Conservation (phyloP, 92 coral and sea anemone genomes). For the Umimayanthus chanpuru region DNA sequence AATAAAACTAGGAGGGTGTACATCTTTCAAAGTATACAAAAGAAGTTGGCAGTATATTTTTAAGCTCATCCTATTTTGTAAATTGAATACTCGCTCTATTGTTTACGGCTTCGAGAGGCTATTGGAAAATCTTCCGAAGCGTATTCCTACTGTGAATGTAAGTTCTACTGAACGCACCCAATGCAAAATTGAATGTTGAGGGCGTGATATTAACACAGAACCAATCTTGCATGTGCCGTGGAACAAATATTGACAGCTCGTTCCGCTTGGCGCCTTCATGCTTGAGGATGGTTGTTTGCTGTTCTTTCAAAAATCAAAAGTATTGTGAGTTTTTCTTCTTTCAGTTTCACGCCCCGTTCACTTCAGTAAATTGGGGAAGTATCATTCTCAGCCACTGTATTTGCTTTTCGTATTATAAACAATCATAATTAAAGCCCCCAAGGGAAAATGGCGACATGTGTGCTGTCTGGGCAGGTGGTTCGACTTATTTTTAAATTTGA, state of each 20-base stretch:
- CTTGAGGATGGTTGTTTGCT: neutral
- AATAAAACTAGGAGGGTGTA: too few relatives aligned
- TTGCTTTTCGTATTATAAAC: neutral
- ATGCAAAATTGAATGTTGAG: neutral
- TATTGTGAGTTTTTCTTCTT: neutral
- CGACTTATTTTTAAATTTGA: neutral
- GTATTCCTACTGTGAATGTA: too few relatives aligned
- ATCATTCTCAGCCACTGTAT: neutral
- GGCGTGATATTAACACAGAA: neutral
- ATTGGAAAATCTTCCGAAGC: too few relatives aligned
- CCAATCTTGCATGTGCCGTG: neutral
- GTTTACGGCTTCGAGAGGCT: too few relatives aligned
- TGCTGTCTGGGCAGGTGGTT: constrained; percentile 2
- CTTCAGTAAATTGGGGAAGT: neutral
- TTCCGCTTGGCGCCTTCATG: neutral
- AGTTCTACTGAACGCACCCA: neutral
- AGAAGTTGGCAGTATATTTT: too few relatives aligned
- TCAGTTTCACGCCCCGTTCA: neutral
- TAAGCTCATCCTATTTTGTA: too few relatives aligned
- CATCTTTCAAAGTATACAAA: too few relatives aligned
- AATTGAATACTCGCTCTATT: too few relatives aligned
- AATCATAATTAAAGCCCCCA: neutral
- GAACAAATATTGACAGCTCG: neutral
- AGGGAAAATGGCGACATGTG: neutral
- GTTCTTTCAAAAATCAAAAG: neutral